Base-by-base conservation (phyloP, 2,888 invertebrate genomes). In the Crioceris asparagi region DNA sequence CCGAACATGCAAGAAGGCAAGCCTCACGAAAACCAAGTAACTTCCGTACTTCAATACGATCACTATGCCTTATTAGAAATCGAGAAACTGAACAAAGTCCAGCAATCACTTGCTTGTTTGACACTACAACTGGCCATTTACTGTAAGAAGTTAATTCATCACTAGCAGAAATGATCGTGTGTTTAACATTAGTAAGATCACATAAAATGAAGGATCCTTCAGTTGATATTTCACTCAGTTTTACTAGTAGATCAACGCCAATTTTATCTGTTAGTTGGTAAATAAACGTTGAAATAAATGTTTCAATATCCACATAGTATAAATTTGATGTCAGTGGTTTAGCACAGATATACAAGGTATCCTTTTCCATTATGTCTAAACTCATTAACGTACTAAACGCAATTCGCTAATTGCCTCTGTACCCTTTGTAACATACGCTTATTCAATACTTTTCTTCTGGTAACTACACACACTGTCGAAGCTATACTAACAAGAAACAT, bases 1-100 rank as follows among this genome's bases (percentile, higher is more conserved):
- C 90, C 17, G 86, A 80, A 35, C 87, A 86, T 2, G 88, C 81
- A 52, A 83, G 71, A 10, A 91, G 66, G 54, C 88, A 88, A 35
- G 82, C 75, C 43, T 74, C 75, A 41, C 86, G 77, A 55, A 88
- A 91, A 1, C 90, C 88, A 10, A 90, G 66, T 27, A 88, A 61
- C 33, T 69, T 67, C 29, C 60, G 56, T 1, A 53, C 44, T 15
- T 62, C 53, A 35, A 58, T 29, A 12, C 57, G 47, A 1, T 45
- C 31, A 25, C 63, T 62, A 3, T 57, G 50, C 49, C 70, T 70
- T 4, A 78, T 65, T 5, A 80, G 66, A 53, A 74, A 72, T 7
- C 81, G 62, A 30, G 76, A 62, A 19, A 84, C 84, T 1, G 82
- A 79, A 62, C 86, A 84, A 5, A 88, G 62, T 0, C 88, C 90